These are phyloP conservation scores for Asbolus verrucosus DNA, from an alignment of 1,140 invertebrate genomes.

Conservation along the genomic window DNA sequence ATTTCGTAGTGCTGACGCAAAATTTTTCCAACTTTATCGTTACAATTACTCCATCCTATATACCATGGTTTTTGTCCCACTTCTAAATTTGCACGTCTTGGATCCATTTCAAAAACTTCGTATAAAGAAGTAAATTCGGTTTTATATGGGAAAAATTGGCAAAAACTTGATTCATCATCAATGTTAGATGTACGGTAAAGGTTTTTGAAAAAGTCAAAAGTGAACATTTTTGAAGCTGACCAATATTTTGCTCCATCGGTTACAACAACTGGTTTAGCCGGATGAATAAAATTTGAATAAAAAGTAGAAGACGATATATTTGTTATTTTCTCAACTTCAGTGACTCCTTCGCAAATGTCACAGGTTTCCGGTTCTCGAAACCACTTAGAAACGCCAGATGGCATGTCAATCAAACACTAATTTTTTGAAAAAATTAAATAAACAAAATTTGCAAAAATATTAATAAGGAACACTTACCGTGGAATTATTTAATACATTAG, in stretches of 20 bases:
- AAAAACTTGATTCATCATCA: slow-evolving; percentile 71
- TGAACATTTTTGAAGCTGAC: slow-evolving; percentile 77
- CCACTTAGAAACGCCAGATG: slow-evolving; percentile 70
- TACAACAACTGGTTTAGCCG: slow-evolving; percentile 84
- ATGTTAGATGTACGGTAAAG: slow-evolving; percentile 74
- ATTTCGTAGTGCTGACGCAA: slow-evolving; percentile 83
- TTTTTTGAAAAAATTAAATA: not conserved
- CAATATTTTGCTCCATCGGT: slow-evolving; percentile 83
- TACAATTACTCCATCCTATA: slow-evolving; percentile 95
- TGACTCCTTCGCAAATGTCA: slow-evolving; percentile 75
- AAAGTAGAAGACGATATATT: slow-evolving; percentile 77
- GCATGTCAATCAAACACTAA: slow-evolving; percentile 74
- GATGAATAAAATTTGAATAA: slow-evolving; percentile 78
- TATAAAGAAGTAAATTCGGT: slow-evolving; percentile 82
- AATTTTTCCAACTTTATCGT: slow-evolving; percentile 79
- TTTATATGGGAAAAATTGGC: slow-evolving; percentile 94
- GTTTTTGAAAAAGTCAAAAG: slow-evolving; percentile 83
- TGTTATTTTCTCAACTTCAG: slow-evolving; percentile 72
- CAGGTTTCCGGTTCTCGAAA: slow-evolving; percentile 83
- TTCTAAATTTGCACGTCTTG: slow-evolving; percentile 72
- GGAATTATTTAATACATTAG: slow-evolving; percentile 39
- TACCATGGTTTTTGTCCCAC: slow-evolving; percentile 83
- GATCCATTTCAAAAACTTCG: slow-evolving; percentile 85
- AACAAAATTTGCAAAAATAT: too few relatives aligned
- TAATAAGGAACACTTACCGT: slow-evolving; percentile 45